Evolutionary conservation across 2,113 vertebrate species (phyloP).

Genomic region (Microcebus griseorufus): DNA sequence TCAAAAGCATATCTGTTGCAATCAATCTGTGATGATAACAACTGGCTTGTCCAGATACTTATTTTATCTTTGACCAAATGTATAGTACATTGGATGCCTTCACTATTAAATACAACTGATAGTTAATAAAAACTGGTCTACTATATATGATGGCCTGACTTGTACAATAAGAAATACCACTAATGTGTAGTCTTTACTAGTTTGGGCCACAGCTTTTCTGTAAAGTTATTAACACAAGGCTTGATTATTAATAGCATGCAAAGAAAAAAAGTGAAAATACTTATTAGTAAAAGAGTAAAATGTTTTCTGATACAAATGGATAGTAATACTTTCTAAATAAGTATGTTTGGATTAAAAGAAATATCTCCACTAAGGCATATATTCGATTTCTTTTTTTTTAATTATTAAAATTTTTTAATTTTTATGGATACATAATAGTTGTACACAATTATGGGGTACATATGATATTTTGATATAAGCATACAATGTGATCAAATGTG

Average conservation of each 20-base stretch:
- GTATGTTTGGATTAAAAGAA: constrained; percentile 32
- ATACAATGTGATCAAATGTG: too few relatives aligned
- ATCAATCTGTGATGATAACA: constrained; percentile 68
- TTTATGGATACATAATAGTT: too few relatives aligned
- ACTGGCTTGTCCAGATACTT: constrained; percentile 62
- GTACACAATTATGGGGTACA: too few relatives aligned
- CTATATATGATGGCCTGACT: not conserved
- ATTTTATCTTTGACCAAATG: constrained; percentile 62
- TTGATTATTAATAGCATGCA: not conserved
- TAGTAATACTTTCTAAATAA: constrained; percentile 19
- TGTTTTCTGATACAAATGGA: not conserved
- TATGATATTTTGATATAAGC: too few relatives aligned
- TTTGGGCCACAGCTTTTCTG: not conserved
- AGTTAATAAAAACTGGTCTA: not conserved
- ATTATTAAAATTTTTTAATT: too few relatives aligned
- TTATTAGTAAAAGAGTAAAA: not conserved
- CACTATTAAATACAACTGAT: not conserved
- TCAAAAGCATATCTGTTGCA: constrained; percentile 62
- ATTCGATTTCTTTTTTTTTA: not conserved
- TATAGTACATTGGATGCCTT: not conserved
- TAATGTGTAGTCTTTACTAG: not conserved
- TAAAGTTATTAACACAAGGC: not conserved
- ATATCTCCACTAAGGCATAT: not conserved
- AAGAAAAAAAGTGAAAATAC: not conserved
- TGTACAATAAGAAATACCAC: not conserved